Base-by-base conservation (phyloP, 2,113 vertebrate species). In the Maccullochella peelii region DNA sequence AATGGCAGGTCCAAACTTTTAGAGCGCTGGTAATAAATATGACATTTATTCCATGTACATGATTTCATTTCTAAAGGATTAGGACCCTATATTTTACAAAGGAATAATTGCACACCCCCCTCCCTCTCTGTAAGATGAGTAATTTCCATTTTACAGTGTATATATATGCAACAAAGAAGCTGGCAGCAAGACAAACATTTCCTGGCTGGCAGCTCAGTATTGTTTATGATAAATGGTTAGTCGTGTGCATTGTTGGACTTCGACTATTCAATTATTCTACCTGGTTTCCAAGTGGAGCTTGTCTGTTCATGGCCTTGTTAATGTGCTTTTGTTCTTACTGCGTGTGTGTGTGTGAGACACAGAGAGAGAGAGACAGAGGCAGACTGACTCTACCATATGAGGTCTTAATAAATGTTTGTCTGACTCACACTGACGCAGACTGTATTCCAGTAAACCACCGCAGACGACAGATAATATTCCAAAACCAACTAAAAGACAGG, bases 191-290 rank as follows among this genome's bases (percentile, higher is more conserved):
- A 77, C 77, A 89, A 82, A 83, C 59, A 62, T 82, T 91, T 91
- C 49, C 67, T 86, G 73, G 88, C 83, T 85, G 76, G 77, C 83
- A 83, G n/a, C 76, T 84, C 42, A 68, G 80, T 58, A 62, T 70
- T 81, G 67, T 83, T 87, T 78, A 84, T 86, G 80, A 94, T 88
- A 79, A 88, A 92, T 87, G 89, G 69, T 36, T 65, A 88, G 72
- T 79, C 0, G 67, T 77, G 72, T 74, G 82, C 66, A 73, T 71
- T 61, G 36, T 79, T 82, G 71, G 80, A 86, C 54, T 58, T 23
- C 58, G 54, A 8, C 36, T 52, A 73, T 73, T 42, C 79, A 85
- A 68, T 80, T 36, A 89, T 86, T 80, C 49, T 70, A 55, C 65
- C 57, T 61, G 61, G 12, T 86, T 78, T 91, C 70, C 25, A 90